Percentiles rank a stretch among this genome's conserved stretches.
Evolutionary conservation across 2,797 vertebrate genomes (phyloP).

Genomic region (Gouania willdenowi): DNA sequence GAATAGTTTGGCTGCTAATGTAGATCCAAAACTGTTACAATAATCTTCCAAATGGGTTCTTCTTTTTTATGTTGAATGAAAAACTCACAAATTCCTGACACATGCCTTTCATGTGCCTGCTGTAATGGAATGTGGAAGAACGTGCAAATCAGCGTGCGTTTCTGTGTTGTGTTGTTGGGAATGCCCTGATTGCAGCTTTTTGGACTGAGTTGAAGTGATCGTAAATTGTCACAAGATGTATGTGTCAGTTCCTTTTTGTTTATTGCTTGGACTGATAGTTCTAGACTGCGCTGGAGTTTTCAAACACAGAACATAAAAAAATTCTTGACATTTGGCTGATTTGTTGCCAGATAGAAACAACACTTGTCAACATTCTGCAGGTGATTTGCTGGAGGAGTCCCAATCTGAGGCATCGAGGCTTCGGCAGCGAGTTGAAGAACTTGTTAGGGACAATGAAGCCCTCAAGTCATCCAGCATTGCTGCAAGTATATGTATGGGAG

Average conservation of each 20-base stretch:
- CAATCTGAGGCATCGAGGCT: conserved; percentile 90
- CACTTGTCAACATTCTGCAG: conserved; percentile 61
- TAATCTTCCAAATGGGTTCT: no score
- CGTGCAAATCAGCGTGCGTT: conserved; percentile 26
- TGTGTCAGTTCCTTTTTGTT: background rate
- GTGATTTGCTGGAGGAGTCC: conserved; percentile 92
- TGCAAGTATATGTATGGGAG: conserved; percentile 67
- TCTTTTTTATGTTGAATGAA: no score
- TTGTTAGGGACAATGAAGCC: conserved; percentile 88
- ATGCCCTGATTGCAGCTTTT: background rate
- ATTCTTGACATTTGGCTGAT: background rate
- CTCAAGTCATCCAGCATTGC: conserved; percentile 78
- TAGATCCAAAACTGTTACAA: no score
- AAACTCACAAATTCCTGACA: no score
- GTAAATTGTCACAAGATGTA: background rate
- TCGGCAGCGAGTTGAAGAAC: conserved; percentile 90
- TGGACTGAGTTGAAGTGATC: conserved; percentile 31
- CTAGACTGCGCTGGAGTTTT: background rate
- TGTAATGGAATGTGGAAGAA: conserved; percentile 32
- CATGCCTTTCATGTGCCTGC: background rate
- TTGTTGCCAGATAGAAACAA: conserved; percentile 3
- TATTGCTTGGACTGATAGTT: background rate
- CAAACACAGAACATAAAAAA: background rate
- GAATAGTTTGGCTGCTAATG: no score
- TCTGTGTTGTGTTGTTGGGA: background rate